These are phyloP conservation scores for Dicentrarchus labrax DNA, from an alignment of 2,113 vertebrate species.

Conservation along the genomic window DNA sequence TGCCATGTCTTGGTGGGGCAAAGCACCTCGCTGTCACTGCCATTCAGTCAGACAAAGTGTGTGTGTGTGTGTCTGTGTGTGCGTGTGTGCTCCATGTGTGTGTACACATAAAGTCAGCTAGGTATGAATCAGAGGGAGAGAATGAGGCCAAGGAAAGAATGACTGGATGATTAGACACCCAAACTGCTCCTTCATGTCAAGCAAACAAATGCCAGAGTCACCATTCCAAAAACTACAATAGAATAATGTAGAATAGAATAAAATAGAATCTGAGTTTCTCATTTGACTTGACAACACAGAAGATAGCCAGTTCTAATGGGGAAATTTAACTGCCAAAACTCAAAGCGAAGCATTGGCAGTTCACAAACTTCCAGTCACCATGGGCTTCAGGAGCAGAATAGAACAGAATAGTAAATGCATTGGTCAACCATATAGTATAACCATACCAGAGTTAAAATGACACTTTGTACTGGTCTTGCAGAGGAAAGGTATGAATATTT, in stretches of 20 bases:
- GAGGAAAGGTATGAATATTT: conserved; percentile 72
- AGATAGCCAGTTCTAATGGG: not conserved
- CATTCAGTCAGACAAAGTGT: conserved; percentile 64
- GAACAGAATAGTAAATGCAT: conserved; percentile 51
- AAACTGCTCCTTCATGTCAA: conserved; percentile 40
- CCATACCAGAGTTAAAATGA: conserved; percentile 57
- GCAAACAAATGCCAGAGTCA: conserved; percentile 33
- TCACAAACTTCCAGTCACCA: conserved; percentile 36
- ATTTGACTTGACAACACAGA: conserved; percentile 14
- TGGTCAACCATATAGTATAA: conserved; percentile 46
- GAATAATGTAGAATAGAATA: not conserved
- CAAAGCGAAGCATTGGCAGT: conserved; percentile 21
- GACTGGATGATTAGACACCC: conserved; percentile 56
- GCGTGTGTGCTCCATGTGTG: not conserved
- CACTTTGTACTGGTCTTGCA: conserved; percentile 62
- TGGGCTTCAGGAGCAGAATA: conserved; percentile 34
- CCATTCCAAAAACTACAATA: not conserved
- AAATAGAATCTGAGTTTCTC: not conserved
- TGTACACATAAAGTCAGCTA: conserved; percentile 37
- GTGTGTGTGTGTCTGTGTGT: conserved; percentile 1
- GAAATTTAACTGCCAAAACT: conserved; percentile 27
- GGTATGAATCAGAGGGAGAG: conserved; percentile 71
- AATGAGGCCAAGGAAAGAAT: conserved; percentile 64
- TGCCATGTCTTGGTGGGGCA: conserved; percentile 62
- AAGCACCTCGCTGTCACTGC: conserved; percentile 70